phyloP scores from a whole-genome alignment of 2,888 invertebrate genomes.

The Ernsta delagoae region DNA sequence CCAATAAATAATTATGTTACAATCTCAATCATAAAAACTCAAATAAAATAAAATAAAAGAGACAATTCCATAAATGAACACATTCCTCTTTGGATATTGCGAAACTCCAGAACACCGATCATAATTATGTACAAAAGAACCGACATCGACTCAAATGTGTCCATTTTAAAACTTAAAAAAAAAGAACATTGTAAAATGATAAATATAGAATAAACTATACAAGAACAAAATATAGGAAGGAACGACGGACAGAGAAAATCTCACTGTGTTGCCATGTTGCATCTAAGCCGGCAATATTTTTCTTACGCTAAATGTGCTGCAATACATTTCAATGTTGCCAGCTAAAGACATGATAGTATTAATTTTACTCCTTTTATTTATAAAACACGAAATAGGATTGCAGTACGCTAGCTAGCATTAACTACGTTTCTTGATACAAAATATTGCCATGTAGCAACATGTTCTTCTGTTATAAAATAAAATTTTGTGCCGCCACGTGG shows the following conservation, averaged over 20 bases:
- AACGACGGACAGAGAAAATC: slow-evolving; percentile 23
- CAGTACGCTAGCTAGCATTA: background rate
- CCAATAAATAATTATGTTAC: slow-evolving; percentile 75
- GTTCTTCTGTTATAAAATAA: slow-evolving; percentile 12
- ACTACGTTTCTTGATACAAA: background rate
- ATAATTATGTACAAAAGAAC: slow-evolving; percentile 59
- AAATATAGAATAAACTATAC: slow-evolving; percentile 41
- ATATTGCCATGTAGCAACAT: slow-evolving; percentile 8
- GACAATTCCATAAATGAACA: slow-evolving; percentile 75
- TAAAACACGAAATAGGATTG: background rate
- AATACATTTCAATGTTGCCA: no score
- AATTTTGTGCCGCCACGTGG: slow-evolving; percentile 17
- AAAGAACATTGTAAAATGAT: slow-evolving; percentile 39
- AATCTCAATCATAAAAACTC: slow-evolving; percentile 63
- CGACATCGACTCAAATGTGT: slow-evolving; percentile 49
- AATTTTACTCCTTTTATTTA: no score
- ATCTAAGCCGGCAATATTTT: no score
- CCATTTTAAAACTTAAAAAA: slow-evolving; percentile 50
- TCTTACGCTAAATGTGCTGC: no score
- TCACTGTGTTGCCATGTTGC: slow-evolving; percentile 3
- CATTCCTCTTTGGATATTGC: slow-evolving; percentile 79
- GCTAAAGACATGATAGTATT: no score
- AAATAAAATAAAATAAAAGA: slow-evolving; percentile 59
- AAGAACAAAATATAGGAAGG: slow-evolving; percentile 33
- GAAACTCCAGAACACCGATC: slow-evolving; percentile 62